Percentiles rank a stretch among this genome's conserved stretches.
Evolutionary conservation across 30 jellyfish, hydroid and myxozoan species (phyloP).

Genomic region (Mastigias papua): DNA sequence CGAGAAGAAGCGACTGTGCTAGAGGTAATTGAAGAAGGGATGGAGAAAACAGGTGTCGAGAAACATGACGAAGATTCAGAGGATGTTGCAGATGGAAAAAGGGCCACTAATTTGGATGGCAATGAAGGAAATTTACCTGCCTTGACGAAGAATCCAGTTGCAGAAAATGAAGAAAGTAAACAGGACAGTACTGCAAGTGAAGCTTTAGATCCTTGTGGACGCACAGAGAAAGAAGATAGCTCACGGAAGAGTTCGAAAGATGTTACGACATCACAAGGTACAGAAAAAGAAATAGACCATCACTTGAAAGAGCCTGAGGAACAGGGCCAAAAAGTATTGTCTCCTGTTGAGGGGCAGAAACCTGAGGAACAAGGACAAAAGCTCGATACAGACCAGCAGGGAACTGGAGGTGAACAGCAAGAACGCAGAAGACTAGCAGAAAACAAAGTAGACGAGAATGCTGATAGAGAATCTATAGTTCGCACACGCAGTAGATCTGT

Average conservation of each 20-base stretch:
- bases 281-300: background rate
- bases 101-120: no score
- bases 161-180: background rate
- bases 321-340: no score
- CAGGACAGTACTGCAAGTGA: background rate
- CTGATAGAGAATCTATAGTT: background rate
- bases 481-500: background rate
- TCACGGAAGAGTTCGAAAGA: background rate
- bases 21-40: background rate
- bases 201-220: background rate
- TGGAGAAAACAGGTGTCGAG: background rate
- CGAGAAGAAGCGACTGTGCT: background rate
- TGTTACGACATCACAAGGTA: background rate
- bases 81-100: conserved; percentile 1
- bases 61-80: conserved; percentile 1
- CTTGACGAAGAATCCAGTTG: background rate
- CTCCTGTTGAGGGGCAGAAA: background rate
- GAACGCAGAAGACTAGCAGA: background rate
- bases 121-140: no score
- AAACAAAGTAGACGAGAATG: background rate
- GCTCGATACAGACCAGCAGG: background rate
- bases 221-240: background rate
- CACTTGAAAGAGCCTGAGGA: background rate
- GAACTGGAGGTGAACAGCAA: background rate
- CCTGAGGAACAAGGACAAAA: background rate